These are phyloP conservation scores for Diaperis boleti DNA, from an alignment of 2,888 invertebrate genomes.

Conservation along the genomic window DNA sequence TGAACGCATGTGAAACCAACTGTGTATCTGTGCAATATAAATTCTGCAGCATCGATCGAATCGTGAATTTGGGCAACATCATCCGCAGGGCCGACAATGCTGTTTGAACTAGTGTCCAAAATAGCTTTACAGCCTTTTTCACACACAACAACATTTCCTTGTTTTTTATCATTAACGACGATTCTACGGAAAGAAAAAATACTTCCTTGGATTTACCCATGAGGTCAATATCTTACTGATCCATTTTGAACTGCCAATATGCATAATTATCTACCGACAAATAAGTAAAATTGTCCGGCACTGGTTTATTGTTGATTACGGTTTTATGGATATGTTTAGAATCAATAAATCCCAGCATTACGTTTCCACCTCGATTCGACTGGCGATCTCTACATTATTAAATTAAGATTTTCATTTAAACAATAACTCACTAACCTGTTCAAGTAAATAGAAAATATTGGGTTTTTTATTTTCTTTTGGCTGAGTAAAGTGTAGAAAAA, in stretches of 20 bases:
- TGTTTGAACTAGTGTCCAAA: slow-evolving; percentile 65
- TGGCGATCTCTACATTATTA: slow-evolving; percentile 68
- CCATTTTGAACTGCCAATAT: slow-evolving; percentile 80
- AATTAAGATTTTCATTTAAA: slow-evolving; percentile 33
- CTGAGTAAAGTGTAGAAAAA: slow-evolving; percentile 75
- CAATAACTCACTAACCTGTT: slow-evolving; percentile 71
- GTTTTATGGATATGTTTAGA: slow-evolving; percentile 69
- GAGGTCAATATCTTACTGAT: slow-evolving; percentile 67
- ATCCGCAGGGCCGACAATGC: slow-evolving; percentile 63
- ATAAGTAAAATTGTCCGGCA: slow-evolving; percentile 72
- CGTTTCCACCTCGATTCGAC: slow-evolving; percentile 69
- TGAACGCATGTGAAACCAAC: slow-evolving; percentile 50
- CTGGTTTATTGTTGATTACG: slow-evolving; percentile 45
- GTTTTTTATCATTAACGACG: slow-evolving; percentile 30
- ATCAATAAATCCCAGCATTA: slow-evolving; percentile 75
- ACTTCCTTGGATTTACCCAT: too few species aligned
- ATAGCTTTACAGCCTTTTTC: slow-evolving; percentile 62
- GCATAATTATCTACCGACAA: slow-evolving; percentile 69
- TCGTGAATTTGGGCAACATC: slow-evolving; percentile 64
- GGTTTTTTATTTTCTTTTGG: slow-evolving; percentile 67
- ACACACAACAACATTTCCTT: slow-evolving; percentile 51
- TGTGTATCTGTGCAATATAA: slow-evolving; percentile 54
- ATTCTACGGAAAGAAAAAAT: slow-evolving; percentile 44
- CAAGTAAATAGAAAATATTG: slow-evolving; percentile 78
- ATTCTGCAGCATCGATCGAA: slow-evolving; percentile 60